Conservation (phyloP, 2,797 vertebrate species). For the Apogon hyalosoma region DNA sequence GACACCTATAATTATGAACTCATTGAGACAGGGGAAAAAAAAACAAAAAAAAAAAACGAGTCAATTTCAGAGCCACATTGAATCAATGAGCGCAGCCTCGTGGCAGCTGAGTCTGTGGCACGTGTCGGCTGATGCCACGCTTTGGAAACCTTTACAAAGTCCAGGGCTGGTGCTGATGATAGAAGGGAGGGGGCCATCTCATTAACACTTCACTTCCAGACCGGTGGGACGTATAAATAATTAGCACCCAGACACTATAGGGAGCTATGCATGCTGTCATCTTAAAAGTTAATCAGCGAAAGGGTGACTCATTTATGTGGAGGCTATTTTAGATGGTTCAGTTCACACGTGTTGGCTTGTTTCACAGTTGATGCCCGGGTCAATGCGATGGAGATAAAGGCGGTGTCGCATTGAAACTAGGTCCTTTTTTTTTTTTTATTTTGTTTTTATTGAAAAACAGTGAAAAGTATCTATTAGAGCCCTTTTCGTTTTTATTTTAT, state of each 20-base stretch:
- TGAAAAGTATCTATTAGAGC: too few relatives aligned
- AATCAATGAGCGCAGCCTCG: conserved; percentile 60
- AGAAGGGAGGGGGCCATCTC: conserved; percentile 38
- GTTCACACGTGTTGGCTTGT: neutral
- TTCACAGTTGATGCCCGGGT: too few relatives aligned
- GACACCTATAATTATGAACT: conserved; percentile 65
- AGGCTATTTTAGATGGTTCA: conserved; percentile 15
- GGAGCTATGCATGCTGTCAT: conserved; percentile 29
- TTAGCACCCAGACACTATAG: conserved; percentile 48
- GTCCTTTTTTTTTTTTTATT: too few relatives aligned
- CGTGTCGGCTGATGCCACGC: conserved; percentile 46
- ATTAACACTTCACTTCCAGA: conserved; percentile 70
- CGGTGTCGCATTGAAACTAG: too few relatives aligned
- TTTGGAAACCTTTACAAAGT: conserved; percentile 37
- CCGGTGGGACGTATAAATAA: conserved; percentile 65
- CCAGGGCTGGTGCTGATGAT: conserved; percentile 5
- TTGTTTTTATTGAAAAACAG: too few relatives aligned
- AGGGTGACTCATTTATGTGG: conserved; percentile 24
- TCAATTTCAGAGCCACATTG: conserved; percentile 52
- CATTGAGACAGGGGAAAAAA: conserved; percentile 49
- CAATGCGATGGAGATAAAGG: too few relatives aligned
- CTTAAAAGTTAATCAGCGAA: conserved; percentile 50
- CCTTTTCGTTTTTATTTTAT: too few relatives aligned
- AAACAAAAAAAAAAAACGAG: conserved; percentile 21
- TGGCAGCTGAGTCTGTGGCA: conserved; percentile 62